Conservation (phyloP, 2,797 vertebrate genomes). For the Balearica regulorum region DNA sequence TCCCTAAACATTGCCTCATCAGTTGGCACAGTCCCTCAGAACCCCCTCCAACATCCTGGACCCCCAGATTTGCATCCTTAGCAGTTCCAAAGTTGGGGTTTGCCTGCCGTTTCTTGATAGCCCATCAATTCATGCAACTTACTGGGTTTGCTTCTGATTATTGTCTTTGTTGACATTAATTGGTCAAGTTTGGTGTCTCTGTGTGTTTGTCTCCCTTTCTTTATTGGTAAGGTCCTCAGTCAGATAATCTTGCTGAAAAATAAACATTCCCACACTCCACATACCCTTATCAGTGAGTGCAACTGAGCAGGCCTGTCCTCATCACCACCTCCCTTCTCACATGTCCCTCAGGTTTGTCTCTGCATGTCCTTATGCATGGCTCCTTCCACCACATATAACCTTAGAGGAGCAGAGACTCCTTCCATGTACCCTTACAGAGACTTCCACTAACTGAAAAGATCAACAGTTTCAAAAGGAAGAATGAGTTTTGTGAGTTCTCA, state of each 20-base stretch:
- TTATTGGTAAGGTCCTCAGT: not conserved
- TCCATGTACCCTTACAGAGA: not conserved
- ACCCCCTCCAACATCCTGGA: not conserved
- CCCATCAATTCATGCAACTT: not conserved
- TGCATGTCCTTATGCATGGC: rapidly evolving
- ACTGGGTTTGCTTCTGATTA: not conserved
- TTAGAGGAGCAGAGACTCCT: not conserved
- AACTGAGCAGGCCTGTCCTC: not conserved
- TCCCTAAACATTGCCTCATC: not conserved
- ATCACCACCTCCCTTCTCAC: not conserved
- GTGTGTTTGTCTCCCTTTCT: not conserved
- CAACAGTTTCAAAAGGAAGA: not conserved
- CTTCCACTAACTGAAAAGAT: not conserved
- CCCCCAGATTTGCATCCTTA: not conserved
- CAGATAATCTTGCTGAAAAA: not conserved
- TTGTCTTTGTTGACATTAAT: not conserved
- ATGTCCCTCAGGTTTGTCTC: not conserved
- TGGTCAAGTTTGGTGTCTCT: not conserved
- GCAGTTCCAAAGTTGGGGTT: not conserved
- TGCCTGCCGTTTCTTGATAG: not conserved
- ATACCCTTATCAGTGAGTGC: not conserved
- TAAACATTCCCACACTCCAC: not conserved
- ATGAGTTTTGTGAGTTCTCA: not conserved
- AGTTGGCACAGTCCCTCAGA: not conserved
- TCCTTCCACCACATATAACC: not conserved